Percentiles rank a stretch among this genome's conserved stretches.
Conservation (phyloP, 1,140 invertebrate genomes). For the Camponotus pennsylvanicus region DNA sequence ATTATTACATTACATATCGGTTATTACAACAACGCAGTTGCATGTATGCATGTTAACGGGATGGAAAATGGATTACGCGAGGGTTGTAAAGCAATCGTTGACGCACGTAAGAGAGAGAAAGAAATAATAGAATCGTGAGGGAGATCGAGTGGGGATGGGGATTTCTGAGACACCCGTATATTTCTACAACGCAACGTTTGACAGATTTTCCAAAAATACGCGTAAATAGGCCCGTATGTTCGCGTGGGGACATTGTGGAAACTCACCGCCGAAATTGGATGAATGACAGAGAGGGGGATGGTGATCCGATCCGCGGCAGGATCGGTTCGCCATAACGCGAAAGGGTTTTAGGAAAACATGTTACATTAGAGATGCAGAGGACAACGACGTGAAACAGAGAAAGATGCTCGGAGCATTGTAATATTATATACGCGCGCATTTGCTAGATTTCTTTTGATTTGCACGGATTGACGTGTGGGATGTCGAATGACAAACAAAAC, state of each 20-base stretch:
- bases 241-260: conserved; percentile 78
- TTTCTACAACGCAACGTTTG: conserved; percentile 77
- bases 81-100: conserved; percentile 73
- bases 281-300: conserved; percentile 60
- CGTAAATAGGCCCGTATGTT: conserved; percentile 86
- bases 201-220: conserved; percentile 83
- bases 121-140: neutral
- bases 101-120: conserved; percentile 35
- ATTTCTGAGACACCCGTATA: conserved; percentile 77
- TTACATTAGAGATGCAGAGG: conserved; percentile 65
- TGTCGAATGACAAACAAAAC: conserved; percentile 52
- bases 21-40: conserved; percentile 35
- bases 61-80: conserved; percentile 82
- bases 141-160: conserved; percentile 18
- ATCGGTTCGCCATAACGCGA: conserved; percentile 66
- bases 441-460: conserved; percentile 27
- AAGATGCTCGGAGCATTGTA: conserved; percentile 28
- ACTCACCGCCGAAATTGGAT: conserved; percentile 69
- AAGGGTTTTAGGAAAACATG: conserved; percentile 82
- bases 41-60: conserved; percentile 55
- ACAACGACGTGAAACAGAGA: neutral
- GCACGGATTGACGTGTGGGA: conserved; percentile 21
- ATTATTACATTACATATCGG: conserved; percentile 43
- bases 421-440: conserved; percentile 58
- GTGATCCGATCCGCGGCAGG: conserved; percentile 8